These are phyloP conservation scores for Dolichomitus sp. DNA, from an alignment of 2,888 invertebrate genomes.

Conservation along the genomic window DNA sequence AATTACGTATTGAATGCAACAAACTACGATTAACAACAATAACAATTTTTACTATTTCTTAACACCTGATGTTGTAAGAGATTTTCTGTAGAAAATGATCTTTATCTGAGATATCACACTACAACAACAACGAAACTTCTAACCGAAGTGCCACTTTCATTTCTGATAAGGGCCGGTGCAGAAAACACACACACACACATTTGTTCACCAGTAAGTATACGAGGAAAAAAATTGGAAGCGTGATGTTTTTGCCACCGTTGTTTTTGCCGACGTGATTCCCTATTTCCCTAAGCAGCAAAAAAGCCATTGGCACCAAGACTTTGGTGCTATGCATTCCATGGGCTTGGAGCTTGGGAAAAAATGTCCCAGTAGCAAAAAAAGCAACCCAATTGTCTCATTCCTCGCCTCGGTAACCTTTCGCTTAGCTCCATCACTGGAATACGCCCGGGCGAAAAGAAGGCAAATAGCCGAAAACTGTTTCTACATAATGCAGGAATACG, in stretches of 20 bases:
- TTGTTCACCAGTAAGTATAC: neutral
- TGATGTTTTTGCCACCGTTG: neutral
- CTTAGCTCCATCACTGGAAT: constrained; percentile 19
- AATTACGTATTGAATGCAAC: too few relatives aligned
- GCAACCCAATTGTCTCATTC: neutral
- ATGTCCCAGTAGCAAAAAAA: neutral
- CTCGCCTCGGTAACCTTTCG: constrained; percentile 29
- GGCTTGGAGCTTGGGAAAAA: neutral
- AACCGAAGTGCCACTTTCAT: too few relatives aligned
- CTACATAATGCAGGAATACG: constrained; percentile 76
- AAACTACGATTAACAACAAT: too few relatives aligned
- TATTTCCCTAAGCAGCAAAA: neutral
- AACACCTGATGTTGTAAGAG: too few relatives aligned
- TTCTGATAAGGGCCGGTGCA: too few relatives aligned
- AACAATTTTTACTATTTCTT: too few relatives aligned
- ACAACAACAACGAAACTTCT: too few relatives aligned
- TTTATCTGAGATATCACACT: too few relatives aligned
- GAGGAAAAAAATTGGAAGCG: neutral
- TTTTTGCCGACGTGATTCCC: neutral
- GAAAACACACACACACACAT: too few relatives aligned
- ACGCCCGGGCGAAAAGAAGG: constrained; percentile 49
- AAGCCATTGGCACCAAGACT: neutral
- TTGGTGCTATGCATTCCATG: constrained; percentile 11
- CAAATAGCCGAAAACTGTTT: constrained; percentile 73
- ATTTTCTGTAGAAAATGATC: too few relatives aligned